phyloP scores from a whole-genome alignment of 2,797 vertebrate genomes.

The Propithecus perrieri region DNA sequence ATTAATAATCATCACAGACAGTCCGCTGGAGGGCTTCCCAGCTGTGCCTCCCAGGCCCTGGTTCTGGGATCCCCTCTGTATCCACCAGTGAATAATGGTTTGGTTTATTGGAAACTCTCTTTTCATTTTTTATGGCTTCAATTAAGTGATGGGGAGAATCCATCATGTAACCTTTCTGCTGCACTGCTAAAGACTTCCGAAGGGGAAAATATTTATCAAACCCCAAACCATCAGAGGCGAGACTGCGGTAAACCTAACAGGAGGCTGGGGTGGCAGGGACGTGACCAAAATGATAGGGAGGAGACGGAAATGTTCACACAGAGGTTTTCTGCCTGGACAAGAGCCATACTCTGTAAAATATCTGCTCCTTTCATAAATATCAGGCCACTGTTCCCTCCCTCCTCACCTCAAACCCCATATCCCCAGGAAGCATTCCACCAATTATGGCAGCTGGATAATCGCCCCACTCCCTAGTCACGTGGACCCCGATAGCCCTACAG shows the following conservation, averaged over 20 bases:
- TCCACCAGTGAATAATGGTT: conserved; percentile 81
- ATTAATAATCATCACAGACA: conserved; percentile 76
- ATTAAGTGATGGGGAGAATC: conserved; percentile 85
- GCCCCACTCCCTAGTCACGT: background rate
- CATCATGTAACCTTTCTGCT: conserved; percentile 83
- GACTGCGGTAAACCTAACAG: conserved; percentile 66
- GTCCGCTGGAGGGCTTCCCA: conserved; percentile 75
- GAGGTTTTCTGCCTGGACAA: conserved; percentile 53
- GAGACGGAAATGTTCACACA: conserved; percentile 19
- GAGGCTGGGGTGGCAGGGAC: conserved; percentile 37
- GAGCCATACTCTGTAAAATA: background rate
- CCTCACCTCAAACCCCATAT: background rate
- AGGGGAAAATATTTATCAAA: conserved; percentile 84
- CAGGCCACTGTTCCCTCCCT: background rate
- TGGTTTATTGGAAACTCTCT: conserved; percentile 85
- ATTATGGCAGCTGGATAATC: no score
- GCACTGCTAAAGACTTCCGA: conserved; percentile 83
- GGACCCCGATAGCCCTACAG: background rate
- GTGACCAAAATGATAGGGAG: background rate
- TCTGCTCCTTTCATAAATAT: background rate
- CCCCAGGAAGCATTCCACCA: background rate
- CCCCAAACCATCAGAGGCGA: conserved; percentile 70
- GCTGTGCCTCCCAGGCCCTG: conserved; percentile 72
- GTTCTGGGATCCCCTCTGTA: conserved; percentile 69
- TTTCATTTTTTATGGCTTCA: conserved; percentile 87